Evolutionary conservation across 2,797 vertebrate genomes (phyloP).

Genomic region (Oophaga sylvatica): DNA sequence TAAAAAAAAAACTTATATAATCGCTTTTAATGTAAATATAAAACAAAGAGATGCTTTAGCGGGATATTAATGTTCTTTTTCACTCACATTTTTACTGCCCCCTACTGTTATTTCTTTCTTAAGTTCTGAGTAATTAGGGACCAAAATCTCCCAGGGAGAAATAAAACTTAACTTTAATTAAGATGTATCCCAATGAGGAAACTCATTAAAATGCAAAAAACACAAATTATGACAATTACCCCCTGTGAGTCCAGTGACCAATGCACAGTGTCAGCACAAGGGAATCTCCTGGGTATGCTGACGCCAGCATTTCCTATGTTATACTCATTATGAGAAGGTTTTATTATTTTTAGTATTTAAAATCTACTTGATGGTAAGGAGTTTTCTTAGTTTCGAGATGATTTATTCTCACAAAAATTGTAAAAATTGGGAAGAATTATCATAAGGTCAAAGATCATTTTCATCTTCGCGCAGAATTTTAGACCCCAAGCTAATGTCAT

Average conservation of each 20-base stretch:
- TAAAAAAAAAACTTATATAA: not conserved
- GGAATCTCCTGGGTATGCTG: not conserved
- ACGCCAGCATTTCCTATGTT: too few relatives aligned
- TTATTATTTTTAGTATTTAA: not conserved
- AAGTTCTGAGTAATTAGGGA: slow-evolving; percentile 15
- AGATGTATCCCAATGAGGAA: not conserved
- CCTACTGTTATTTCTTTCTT: slow-evolving; percentile 3
- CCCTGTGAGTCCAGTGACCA: not conserved
- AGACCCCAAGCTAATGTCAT: too few relatives aligned
- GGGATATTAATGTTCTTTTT: slow-evolving; percentile 16
- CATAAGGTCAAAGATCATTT: too few relatives aligned
- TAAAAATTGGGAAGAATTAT: too few relatives aligned
- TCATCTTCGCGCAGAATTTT: too few relatives aligned
- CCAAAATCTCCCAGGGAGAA: not conserved
- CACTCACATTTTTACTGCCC: not conserved
- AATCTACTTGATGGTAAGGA: not conserved
- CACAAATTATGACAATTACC: slow-evolving; percentile 4
- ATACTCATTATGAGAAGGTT: not conserved
- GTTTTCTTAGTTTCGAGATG: not conserved
- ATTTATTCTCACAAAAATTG: not conserved
- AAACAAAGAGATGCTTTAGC: not conserved
- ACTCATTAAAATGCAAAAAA: slow-evolving; percentile 27
- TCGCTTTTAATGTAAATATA: not conserved
- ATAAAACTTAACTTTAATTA: slow-evolving; percentile 34
- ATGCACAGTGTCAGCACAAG: slow-evolving; percentile 22